These are phyloP conservation scores for Dryomyza anilis DNA, from an alignment of 2,888 invertebrate species.

Conservation along the genomic window DNA sequence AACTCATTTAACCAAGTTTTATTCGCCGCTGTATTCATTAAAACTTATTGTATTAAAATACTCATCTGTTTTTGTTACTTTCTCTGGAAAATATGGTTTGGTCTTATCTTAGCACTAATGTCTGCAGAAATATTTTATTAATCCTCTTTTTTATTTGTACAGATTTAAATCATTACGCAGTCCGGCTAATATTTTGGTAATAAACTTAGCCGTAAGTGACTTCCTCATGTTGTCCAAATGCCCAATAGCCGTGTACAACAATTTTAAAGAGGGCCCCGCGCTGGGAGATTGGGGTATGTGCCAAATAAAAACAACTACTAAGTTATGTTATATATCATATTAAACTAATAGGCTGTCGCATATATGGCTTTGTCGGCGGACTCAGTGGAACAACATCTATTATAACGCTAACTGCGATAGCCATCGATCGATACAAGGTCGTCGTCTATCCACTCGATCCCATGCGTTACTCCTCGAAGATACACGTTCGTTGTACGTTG, in stretches of 20 bases:
- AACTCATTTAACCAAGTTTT: too few species aligned
- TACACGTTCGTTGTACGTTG: slow-evolving; percentile 68
- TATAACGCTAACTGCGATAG: slow-evolving; percentile 78
- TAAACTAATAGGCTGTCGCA: slow-evolving; percentile 69
- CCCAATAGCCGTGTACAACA: slow-evolving; percentile 77
- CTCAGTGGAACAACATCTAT: slow-evolving; percentile 82
- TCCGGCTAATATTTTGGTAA: slow-evolving; percentile 75
- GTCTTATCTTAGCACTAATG: too few species aligned
- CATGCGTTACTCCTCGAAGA: slow-evolving; percentile 67
- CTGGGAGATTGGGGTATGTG: slow-evolving; percentile 71
- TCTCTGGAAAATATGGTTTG: too few species aligned
- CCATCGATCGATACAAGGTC: slow-evolving; percentile 81
- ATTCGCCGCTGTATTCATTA: too few species aligned
- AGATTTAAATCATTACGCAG: slow-evolving; percentile 75
- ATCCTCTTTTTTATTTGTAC: slow-evolving; percentile 45
- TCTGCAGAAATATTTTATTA: too few species aligned
- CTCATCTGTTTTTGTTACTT: too few species aligned
- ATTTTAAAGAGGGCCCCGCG: slow-evolving; percentile 73
- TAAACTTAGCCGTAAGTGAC: slow-evolving; percentile 78
- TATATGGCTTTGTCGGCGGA: slow-evolving; percentile 82
- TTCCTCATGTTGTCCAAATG: slow-evolving; percentile 74
- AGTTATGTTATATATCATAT: neutral
- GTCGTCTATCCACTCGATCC: slow-evolving; percentile 79
- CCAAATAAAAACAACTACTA: neutral
- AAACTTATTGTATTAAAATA: too few species aligned